Conservation (phyloP, 2,797 vertebrate species). For the Epinephelus malabaricus region DNA sequence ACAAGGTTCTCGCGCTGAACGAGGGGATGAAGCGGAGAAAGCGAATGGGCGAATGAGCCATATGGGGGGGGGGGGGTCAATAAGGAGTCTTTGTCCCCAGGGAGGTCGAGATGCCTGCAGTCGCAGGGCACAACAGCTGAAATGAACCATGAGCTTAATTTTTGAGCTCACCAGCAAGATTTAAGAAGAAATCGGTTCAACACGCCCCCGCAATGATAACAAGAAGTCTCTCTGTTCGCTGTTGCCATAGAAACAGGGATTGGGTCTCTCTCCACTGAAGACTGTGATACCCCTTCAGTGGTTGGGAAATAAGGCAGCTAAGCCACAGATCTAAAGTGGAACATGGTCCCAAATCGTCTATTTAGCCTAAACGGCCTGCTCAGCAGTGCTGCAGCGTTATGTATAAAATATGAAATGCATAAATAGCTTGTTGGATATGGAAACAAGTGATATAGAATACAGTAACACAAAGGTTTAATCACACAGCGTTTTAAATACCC, state of each 20-base stretch:
- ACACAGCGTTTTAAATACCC: conserved; percentile 24
- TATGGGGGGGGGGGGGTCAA: conserved; percentile 46
- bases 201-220: conserved; percentile 60
- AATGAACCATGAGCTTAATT: conserved; percentile 55
- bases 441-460: conserved; percentile 5
- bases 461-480: neutral
- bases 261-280: conserved; percentile 48
- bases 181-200: conserved; percentile 54
- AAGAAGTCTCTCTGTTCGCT: conserved; percentile 66
- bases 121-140: conserved; percentile 46
- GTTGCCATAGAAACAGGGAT: conserved; percentile 82
- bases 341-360: conserved; percentile 48
- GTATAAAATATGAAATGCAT: conserved; percentile 29
- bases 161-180: conserved; percentile 51
- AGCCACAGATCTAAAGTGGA: conserved; percentile 46
- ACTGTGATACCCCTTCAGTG: conserved; percentile 58
- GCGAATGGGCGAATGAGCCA: conserved; percentile 31
- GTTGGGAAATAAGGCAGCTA: conserved; percentile 55
- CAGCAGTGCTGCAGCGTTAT: conserved; percentile 14
- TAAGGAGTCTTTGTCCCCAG: conserved; percentile 57
- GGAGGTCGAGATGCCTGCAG: conserved; percentile 58
- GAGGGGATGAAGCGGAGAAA: conserved; percentile 57
- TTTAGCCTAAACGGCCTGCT: conserved; percentile 29
- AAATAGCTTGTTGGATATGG: conserved; percentile 6
- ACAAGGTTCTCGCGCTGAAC: conserved; percentile 60